phyloP scores from a whole-genome alignment of 2,888 invertebrate genomes.

The Pristionchus exspectatus region DNA sequence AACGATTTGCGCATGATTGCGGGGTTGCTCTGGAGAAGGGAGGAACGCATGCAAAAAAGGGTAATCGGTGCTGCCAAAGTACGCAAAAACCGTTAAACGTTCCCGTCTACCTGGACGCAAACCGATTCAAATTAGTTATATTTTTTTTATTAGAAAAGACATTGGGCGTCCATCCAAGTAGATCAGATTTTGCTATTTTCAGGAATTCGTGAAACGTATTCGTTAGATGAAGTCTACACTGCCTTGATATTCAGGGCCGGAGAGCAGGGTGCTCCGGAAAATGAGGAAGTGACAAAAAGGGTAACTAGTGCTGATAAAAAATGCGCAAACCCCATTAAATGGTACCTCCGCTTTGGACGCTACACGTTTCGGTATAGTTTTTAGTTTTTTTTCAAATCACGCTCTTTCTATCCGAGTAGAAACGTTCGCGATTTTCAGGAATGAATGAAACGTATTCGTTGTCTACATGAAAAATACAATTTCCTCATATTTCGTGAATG shows the following conservation, averaged over 20 bases:
- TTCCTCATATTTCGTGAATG: no score
- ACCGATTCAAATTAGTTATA: no score
- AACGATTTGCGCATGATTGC: constrained; percentile 38
- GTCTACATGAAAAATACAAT: no score
- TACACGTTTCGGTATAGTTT: neutral
- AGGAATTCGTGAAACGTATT: neutral
- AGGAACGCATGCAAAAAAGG: constrained; percentile 57
- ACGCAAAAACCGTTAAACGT: neutral
- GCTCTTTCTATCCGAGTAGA: neutral
- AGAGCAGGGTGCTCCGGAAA: no score
- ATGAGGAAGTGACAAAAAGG: no score
- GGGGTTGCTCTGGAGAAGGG: constrained; percentile 61
- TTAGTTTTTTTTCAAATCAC: no score
- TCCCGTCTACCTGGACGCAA: neutral
- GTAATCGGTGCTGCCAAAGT: neutral
- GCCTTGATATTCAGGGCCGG: no score
- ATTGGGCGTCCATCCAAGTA: no score
- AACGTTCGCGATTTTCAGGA: neutral
- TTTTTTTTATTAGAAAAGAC: no score
- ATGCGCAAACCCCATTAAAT: no score
- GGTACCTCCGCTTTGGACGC: neutral
- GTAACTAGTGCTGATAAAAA: no score
- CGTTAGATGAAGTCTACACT: no score
- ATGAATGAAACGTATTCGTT: neutral
- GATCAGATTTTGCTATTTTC: neutral